Percentiles rank a stretch among this genome's conserved stretches.
Conservation (phyloP, 2,888 invertebrate species). For the Apodemia hepburni region DNA sequence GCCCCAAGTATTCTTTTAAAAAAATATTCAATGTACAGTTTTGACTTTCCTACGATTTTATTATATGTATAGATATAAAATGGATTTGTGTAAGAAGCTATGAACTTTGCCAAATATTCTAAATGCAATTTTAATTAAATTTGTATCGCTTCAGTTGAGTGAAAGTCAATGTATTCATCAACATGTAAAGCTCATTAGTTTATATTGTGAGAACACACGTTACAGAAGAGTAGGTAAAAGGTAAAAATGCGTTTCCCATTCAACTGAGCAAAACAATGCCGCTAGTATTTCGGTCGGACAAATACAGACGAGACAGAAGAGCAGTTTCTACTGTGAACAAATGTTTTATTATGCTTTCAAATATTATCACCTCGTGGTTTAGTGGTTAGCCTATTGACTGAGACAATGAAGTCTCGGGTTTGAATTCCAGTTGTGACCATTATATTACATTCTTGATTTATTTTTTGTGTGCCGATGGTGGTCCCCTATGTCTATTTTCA, state of each 20-base stretch:
- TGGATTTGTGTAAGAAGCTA: too few relatives aligned
- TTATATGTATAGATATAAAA: too few relatives aligned
- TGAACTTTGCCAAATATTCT: not conserved
- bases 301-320: slow-evolving; percentile 1
- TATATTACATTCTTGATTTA: not conserved
- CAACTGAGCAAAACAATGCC: slow-evolving; percentile 14
- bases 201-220: slow-evolving; percentile 21
- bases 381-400: not conserved
- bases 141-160: slow-evolving; percentile 11
- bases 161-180: slow-evolving; percentile 19
- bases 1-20: too few relatives aligned
- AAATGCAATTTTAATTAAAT: slow-evolving; percentile 11
- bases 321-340: slow-evolving; percentile 15
- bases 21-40: too few relatives aligned
- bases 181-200: slow-evolving; percentile 21
- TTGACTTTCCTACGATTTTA: too few relatives aligned
- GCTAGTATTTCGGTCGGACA: slow-evolving; percentile 8
- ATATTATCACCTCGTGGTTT: not conserved
- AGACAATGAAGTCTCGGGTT: not conserved
- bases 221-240: slow-evolving; percentile 12
- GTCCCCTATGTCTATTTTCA: too few relatives aligned
- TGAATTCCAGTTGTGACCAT: too few relatives aligned
- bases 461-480: too few relatives aligned
- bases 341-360: slow-evolving; percentile 11
- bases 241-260: slow-evolving; percentile 10